phyloP scores from a whole-genome alignment of 2,797 vertebrate species.

The Telmatherina bonti region DNA sequence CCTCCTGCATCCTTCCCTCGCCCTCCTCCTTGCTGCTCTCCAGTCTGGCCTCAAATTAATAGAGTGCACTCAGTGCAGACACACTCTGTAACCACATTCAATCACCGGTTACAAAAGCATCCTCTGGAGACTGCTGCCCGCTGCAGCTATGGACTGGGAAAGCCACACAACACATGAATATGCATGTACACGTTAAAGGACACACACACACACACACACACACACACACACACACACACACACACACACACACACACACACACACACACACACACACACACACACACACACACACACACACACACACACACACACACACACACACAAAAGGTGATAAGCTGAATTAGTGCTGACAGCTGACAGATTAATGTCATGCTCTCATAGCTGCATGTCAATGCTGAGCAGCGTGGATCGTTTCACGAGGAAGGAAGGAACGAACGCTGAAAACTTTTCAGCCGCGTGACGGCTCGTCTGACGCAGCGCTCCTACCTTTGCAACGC shows the following conservation, averaged over 20 bases:
- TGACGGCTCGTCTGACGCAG: not conserved
- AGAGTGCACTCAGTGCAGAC: conserved; percentile 70
- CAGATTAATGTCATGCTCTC: conserved; percentile 73
- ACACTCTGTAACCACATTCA: conserved; percentile 72
- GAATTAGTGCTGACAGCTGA: conserved; percentile 71
- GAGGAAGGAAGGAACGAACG: conserved; percentile 34
- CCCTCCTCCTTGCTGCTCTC: conserved; percentile 49
- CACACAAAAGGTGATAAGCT: conserved; percentile 44
- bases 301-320: conserved; percentile 17
- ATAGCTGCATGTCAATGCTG: conserved; percentile 53
- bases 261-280: conserved; percentile 17
- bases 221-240: conserved; percentile 20
- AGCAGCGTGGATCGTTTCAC: conserved; percentile 33
- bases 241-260: conserved; percentile 17
- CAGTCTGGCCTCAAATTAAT: conserved; percentile 78
- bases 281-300: conserved; percentile 20
- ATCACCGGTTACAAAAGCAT: conserved; percentile 57
- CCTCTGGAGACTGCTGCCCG: conserved; percentile 55
- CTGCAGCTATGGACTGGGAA: conserved; percentile 24
- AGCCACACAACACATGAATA: conserved; percentile 15
- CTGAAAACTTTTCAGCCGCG: conserved; percentile 5
- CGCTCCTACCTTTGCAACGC: conserved; percentile 80
- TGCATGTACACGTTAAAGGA: conserved; percentile 9
- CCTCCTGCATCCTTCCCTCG: conserved; percentile 36
- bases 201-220: conserved; percentile 17